Evolutionary conservation across 1,140 invertebrate genomes (phyloP), one percentile per base, ranked within the genome.

Genomic region (Plutomurus gul): DNA sequence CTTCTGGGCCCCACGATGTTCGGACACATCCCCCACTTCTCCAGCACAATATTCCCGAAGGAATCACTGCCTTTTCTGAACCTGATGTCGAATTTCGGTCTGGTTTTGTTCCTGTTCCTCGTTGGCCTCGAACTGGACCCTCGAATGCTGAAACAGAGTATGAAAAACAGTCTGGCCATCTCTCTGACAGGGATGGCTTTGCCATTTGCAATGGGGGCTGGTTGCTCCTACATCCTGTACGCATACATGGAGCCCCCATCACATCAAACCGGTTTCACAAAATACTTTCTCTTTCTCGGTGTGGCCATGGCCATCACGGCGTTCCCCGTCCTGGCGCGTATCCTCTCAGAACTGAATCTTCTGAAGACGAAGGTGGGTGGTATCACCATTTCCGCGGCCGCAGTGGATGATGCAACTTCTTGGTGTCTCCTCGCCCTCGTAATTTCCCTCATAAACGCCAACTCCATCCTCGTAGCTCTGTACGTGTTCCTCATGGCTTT

Each of bases 311-410:
- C 83, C 6, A 84, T 84, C 37, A 84, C 83, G 16, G 83, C 83
- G 8, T 84, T 84, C 33, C 83, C 83, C 6, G 83, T 84, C 0
- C 60, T 84, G 13, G 83, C 83, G 27, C 56, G 83, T 49, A 84
- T 84, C 37, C 49, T 84, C 2, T 81, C 83, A 0, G 83, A 84
- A 77, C 70, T 81, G 22, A 77, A 84, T 51, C 36, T 84, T n/a
- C 60, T 84, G 0, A 77, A 77, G 33, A 84, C 83, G 1, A 74
- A 80, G 27, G 83, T 84, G n/a, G 83, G 83, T 40, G 30, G 78
- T 20, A 84, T 84, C n/a, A 81, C 83, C 1, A 82, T 84, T 27
- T 82, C 81, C n/a, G 83, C 83, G n/a, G 83, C 83, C 16, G 83
- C 83, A 5, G 79, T 84, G 27, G 83, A 84, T 60, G 83, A 84